Conservation (phyloP, 2,797 vertebrate species). For the Menidia menidia region DNA sequence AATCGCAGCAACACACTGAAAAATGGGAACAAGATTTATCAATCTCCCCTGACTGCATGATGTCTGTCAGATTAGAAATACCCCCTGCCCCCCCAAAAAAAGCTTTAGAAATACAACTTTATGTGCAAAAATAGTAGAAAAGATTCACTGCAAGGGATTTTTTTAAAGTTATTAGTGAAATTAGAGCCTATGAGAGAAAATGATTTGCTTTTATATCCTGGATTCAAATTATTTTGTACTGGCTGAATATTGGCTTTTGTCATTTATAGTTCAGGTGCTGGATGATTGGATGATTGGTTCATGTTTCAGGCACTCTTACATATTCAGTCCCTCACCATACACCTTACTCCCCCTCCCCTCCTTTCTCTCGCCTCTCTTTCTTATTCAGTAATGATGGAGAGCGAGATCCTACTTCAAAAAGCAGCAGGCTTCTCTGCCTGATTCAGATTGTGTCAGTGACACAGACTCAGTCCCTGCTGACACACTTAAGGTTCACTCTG, state of each 20-base stretch:
- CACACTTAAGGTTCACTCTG: slow-evolving; percentile 53
- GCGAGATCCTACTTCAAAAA: slow-evolving; percentile 35
- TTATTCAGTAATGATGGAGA: slow-evolving; percentile 43
- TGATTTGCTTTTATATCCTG: slow-evolving; percentile 55
- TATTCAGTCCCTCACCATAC: background rate
- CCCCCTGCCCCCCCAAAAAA: background rate
- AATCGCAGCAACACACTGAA: background rate
- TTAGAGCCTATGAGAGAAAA: slow-evolving; percentile 32
- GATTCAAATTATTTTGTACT: slow-evolving; percentile 43
- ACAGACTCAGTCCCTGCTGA: slow-evolving; percentile 54
- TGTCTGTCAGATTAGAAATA: background rate
- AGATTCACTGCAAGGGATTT: slow-evolving; percentile 29
- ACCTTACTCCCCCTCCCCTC: slow-evolving; percentile 7
- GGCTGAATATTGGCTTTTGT: slow-evolving; percentile 31
- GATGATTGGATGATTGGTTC: slow-evolving; percentile 50
- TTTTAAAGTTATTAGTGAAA: slow-evolving; percentile 36
- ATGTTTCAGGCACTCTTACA: slow-evolving; percentile 29
- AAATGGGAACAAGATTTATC: background rate
- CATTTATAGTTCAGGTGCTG: slow-evolving; percentile 44
- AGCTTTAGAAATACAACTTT: background rate
- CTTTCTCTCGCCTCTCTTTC: background rate
- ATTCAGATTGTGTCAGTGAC: slow-evolving; percentile 56
- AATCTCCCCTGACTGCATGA: background rate
- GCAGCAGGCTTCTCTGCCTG: slow-evolving; percentile 43
- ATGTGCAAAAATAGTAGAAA: slow-evolving; percentile 3